These are phyloP conservation scores for Sciurus carolinensis DNA, from an alignment of 2,797 vertebrate genomes.

Conservation along the genomic window DNA sequence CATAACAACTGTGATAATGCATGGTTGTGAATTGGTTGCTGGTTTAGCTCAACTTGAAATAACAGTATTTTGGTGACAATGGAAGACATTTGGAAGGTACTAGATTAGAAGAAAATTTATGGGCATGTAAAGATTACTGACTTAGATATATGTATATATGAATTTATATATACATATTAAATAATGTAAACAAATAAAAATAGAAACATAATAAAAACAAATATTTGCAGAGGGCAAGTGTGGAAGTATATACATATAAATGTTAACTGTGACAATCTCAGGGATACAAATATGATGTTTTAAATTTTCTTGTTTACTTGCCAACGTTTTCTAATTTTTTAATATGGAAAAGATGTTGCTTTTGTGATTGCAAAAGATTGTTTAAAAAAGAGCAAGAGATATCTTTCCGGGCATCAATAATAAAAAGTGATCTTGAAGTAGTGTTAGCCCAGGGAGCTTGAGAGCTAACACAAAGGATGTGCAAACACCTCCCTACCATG, in stretches of 20 bases:
- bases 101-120: slow-evolving; percentile 10
- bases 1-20: background rate
- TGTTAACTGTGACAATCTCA: background rate
- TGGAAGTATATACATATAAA: background rate
- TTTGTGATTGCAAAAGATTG: background rate
- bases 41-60: background rate
- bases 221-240: background rate
- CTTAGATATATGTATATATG: background rate
- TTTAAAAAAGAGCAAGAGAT: background rate
- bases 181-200: background rate
- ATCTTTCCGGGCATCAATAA: background rate
- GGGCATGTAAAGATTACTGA: background rate
- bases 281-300: background rate
- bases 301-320: background rate
- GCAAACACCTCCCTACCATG: accelerated
- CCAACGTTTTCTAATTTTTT: slow-evolving; percentile 22
- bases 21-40: background rate
- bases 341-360: slow-evolving; percentile 52
- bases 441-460: background rate
- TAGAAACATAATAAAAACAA: no score
- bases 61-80: background rate
- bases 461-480: background rate
- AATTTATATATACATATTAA: no score
- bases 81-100: background rate
- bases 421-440: background rate